Evolutionary conservation across 2,113 vertebrate species (phyloP).

Genomic region (Sakesphorus luctuosus): DNA sequence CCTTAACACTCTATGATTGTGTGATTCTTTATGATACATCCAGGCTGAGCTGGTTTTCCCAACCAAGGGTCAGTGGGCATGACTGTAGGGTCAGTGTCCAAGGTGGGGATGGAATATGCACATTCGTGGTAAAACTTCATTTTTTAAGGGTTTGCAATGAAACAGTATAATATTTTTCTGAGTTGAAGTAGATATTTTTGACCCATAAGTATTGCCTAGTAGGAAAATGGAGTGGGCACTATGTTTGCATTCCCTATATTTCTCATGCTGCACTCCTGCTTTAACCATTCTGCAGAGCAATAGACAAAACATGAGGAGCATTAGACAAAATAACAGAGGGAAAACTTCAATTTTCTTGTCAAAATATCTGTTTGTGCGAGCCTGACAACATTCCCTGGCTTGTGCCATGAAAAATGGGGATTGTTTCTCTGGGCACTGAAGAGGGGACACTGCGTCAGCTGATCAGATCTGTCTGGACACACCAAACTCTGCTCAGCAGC

Average conservation of each 20-base stretch:
- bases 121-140: neutral
- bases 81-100: neutral
- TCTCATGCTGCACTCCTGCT: neutral
- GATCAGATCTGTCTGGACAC: neutral
- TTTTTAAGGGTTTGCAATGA: neutral
- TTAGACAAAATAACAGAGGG: constrained; percentile 54
- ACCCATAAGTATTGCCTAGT: too few relatives aligned
- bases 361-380: constrained; percentile 45
- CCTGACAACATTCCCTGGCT: constrained; percentile 15
- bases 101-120: neutral
- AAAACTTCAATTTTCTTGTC: constrained; percentile 38
- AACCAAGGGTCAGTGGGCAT: rapidly evolving
- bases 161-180: neutral
- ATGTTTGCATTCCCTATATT: neutral
- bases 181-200: neutral
- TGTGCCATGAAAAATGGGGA: neutral
- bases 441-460: neutral
- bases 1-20: too few relatives aligned
- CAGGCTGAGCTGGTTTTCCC: neutral
- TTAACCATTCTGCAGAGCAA: neutral
- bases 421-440: neutral
- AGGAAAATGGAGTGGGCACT: neutral
- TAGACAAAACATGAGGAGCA: constrained; percentile 59
- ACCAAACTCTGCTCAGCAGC: neutral
- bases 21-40: neutral